phyloP scores from a whole-genome alignment of 2,888 invertebrate genomes.

The Fabriciana adippe region DNA sequence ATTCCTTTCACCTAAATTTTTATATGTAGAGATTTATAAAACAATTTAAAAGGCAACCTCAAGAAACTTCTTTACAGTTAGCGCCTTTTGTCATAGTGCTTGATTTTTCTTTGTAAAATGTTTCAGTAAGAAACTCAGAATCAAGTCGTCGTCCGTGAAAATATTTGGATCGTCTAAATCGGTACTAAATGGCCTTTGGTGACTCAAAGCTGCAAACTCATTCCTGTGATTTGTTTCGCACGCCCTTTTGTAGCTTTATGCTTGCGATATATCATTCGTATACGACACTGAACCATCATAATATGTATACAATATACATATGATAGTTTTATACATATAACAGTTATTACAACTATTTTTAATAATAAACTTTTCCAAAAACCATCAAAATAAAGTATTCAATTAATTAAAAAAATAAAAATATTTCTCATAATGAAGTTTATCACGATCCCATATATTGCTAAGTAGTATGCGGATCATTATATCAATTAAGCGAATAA shows the following conservation, averaged over 20 bases:
- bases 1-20: no score
- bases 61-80: neutral
- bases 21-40: no score
- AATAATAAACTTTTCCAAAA: neutral
- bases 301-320: neutral
- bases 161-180: conserved; percentile 76
- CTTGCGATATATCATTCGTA: conserved; percentile 13
- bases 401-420: conserved; percentile 22
- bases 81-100: neutral
- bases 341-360: neutral
- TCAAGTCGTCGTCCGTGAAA: conserved; percentile 71
- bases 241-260: conserved; percentile 38
- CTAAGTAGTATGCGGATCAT: conserved; percentile 24
- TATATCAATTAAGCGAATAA: conserved; percentile 48
- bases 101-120: neutral
- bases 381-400: neutral
- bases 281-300: neutral
- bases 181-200: conserved; percentile 70
- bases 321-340: neutral
- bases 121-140: conserved; percentile 33
- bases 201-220: conserved; percentile 61
- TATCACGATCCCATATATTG: conserved; percentile 24
- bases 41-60: neutral
- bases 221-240: conserved; percentile 40
- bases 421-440: conserved; percentile 28